phyloP scores from a whole-genome alignment of 2,888 invertebrate genomes.

The Onchidella celtica region DNA sequence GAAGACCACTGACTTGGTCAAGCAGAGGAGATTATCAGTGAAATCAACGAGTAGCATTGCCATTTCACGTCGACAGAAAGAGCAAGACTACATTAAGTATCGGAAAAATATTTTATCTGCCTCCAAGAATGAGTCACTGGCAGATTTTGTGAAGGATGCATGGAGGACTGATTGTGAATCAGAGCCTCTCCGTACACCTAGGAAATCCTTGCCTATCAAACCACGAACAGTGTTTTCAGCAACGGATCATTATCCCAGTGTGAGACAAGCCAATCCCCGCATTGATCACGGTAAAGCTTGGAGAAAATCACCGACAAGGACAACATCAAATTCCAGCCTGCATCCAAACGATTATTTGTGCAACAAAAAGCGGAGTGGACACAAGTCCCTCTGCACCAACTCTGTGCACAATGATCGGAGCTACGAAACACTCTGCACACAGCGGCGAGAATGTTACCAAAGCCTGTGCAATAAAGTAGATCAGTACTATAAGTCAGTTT shows the following conservation, averaged over 20 bases:
- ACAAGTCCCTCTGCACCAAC: too few species aligned
- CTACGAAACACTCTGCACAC: conserved; percentile 14
- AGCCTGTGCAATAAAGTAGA: neutral
- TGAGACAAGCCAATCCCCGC: too few species aligned
- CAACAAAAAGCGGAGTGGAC: neutral
- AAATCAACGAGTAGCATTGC: neutral
- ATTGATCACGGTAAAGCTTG: too few species aligned
- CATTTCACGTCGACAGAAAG: neutral
- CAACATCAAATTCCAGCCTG: neutral
- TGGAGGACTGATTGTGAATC: neutral
- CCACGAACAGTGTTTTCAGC: neutral
- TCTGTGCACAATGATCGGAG: neutral
- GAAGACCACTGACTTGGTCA: neutral
- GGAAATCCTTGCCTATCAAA: neutral
- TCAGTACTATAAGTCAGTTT: neutral
- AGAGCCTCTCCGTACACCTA: neutral
- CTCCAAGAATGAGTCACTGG: neutral
- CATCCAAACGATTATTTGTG: neutral
- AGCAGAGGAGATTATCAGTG: neutral
- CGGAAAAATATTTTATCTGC: neutral
- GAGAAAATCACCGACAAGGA: neutral
- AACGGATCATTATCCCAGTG: neutral
- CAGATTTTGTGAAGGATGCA: conserved; percentile 11
- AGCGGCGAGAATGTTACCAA: neutral
- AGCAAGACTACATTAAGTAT: neutral